These are phyloP conservation scores for Drosophila algonquin DNA, from an alignment of 2,888 invertebrate species.

Conservation along the genomic window DNA sequence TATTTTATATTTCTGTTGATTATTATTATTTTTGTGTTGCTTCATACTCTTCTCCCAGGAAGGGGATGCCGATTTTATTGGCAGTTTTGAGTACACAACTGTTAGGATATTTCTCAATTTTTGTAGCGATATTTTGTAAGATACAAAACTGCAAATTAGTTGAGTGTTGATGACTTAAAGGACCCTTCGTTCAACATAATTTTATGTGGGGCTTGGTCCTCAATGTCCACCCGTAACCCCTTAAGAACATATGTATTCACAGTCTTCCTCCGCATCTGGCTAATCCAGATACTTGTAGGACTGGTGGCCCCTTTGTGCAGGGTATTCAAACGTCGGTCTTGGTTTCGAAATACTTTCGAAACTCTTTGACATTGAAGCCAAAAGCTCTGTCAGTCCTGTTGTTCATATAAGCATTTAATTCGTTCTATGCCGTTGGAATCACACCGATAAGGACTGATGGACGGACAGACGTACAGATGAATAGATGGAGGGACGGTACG, in stretches of 20 bases:
- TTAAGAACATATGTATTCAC: too few species aligned
- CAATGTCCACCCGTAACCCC: too few species aligned
- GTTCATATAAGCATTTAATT: conserved; percentile 63
- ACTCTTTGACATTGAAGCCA: conserved; percentile 60
- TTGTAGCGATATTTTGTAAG: conserved; percentile 10
- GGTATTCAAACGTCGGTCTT: conserved; percentile 1
- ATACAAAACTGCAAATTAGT: not conserved
- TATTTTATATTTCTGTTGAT: not conserved
- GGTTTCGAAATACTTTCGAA: conserved; percentile 27
- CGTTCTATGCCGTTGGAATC: conserved; percentile 60
- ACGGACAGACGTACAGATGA: conserved; percentile 2
- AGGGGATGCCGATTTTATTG: conserved; percentile 2
- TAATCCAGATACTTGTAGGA: too few species aligned
- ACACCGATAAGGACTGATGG: conserved; percentile 53
- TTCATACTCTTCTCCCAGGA: not conserved
- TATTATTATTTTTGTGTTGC: not conserved
- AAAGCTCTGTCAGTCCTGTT: conserved; percentile 44
- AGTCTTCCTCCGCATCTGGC: too few species aligned
- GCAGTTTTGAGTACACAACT: too few species aligned
- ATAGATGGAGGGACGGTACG: conserved; percentile 14
- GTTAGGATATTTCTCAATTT: not conserved
- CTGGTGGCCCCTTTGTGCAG: not conserved
- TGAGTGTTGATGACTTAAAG: too few species aligned
- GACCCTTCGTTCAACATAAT: too few species aligned
- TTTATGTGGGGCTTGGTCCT: too few species aligned